Evolutionary conservation across 2,113 vertebrate genomes (phyloP).

Genomic region (Carassius gibelio): DNA sequence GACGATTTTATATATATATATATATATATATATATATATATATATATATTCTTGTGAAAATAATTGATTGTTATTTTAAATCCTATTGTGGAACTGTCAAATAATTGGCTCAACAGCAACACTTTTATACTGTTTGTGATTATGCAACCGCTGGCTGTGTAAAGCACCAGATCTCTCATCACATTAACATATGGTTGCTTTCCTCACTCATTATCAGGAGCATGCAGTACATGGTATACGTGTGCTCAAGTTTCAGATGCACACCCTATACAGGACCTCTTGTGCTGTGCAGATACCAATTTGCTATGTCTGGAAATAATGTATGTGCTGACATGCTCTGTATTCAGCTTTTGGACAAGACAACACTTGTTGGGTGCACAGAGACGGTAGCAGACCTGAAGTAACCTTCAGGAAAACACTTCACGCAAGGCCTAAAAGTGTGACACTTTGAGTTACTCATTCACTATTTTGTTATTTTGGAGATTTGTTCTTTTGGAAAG

Average conservation of each 20-base stretch:
- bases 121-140: not conserved
- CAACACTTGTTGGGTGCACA: not conserved
- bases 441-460: constrained; percentile 15
- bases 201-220: not conserved
- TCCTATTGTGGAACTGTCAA: too few species aligned
- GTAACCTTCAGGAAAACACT: not conserved
- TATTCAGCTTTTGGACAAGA: not conserved
- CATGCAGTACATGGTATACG: not conserved
- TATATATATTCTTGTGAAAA: too few species aligned
- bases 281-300: not conserved
- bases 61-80: too few species aligned
- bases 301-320: not conserved
- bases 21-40: too few species aligned
- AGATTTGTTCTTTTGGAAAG: not conserved
- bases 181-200: constrained; percentile 1
- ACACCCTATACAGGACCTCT: not conserved
- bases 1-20: too few species aligned
- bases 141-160: not conserved
- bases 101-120: too few species aligned
- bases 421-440: not conserved
- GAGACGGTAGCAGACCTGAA: not conserved
- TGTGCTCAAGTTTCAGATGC: constrained; percentile 19
- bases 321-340: not conserved
- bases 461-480: constrained; percentile 15
- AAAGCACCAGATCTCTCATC: not conserved